These are phyloP conservation scores for Dexiosoma caninum DNA, from an alignment of 2,888 invertebrate genomes.

Conservation along the genomic window DNA sequence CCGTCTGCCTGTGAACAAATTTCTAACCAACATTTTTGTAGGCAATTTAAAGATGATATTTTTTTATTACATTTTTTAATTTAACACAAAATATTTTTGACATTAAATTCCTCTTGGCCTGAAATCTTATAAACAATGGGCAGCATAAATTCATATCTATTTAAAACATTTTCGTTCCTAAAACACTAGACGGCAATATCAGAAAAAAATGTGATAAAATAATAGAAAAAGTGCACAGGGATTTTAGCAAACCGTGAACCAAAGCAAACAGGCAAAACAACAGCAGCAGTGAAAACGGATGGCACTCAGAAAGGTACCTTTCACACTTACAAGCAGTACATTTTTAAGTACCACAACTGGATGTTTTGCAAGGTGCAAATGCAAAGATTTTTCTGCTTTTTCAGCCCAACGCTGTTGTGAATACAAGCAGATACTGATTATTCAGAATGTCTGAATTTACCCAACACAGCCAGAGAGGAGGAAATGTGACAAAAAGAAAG, in stretches of 20 bases:
- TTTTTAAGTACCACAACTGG: neutral
- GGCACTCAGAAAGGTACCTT: neutral
- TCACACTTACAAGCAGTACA: neutral
- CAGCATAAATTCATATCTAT: conserved; percentile 7
- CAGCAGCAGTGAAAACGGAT: neutral
- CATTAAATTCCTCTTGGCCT: neutral
- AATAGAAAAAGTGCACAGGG: neutral
- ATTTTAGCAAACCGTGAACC: neutral
- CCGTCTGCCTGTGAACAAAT: no score
- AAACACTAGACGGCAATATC: conserved; percentile 1
- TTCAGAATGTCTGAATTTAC: neutral
- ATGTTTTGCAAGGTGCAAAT: neutral
- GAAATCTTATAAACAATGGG: neutral
- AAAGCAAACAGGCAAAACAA: neutral
- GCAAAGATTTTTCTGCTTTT: neutral
- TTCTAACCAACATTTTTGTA: neutral
- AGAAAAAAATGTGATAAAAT: neutral
- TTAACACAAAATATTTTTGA: neutral
- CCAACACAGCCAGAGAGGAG: no score
- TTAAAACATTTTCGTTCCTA: neutral
- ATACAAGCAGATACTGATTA: neutral
- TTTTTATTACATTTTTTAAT: neutral
- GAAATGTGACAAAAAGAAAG: neutral
- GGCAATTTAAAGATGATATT: neutral
- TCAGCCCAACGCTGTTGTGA: neutral